Conservation (phyloP, 2,113 vertebrate genomes). For the Pholis gunnellus region DNA sequence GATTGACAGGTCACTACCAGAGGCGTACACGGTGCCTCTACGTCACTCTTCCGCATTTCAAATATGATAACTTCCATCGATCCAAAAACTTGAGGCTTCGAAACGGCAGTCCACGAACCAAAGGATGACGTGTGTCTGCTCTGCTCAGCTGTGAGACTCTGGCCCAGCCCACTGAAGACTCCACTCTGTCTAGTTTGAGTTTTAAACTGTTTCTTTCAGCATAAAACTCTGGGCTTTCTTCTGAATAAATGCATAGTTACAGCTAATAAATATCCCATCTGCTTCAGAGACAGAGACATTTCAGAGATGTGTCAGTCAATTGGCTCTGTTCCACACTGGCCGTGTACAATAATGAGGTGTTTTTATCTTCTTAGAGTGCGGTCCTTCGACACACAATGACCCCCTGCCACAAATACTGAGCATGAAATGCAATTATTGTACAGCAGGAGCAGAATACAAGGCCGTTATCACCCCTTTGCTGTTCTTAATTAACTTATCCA, state of each 20-base stretch:
- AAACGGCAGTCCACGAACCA: not conserved
- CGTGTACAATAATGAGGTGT: slow-evolving; percentile 41
- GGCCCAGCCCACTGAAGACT: not conserved
- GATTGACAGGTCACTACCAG: too few species aligned
- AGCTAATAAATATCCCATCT: slow-evolving; percentile 7
- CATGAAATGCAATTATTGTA: slow-evolving; percentile 70
- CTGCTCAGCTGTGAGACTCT: too few species aligned
- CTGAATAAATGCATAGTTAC: not conserved
- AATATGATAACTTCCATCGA: not conserved
- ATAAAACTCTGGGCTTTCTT: not conserved
- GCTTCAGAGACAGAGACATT: slow-evolving; percentile 6
- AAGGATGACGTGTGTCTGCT: not conserved
- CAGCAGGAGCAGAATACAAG: slow-evolving; percentile 60
- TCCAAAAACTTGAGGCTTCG: not conserved
- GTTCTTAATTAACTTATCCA: slow-evolving; percentile 78
- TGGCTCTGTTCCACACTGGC: slow-evolving; percentile 27
- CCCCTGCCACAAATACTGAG: slow-evolving; percentile 56
- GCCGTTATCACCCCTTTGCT: slow-evolving; percentile 60
- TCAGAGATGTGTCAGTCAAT: slow-evolving; percentile 24
- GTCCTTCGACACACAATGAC: slow-evolving; percentile 53
- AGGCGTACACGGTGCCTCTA: too few species aligned
- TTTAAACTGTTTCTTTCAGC: not conserved
- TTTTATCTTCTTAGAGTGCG: slow-evolving; percentile 51
- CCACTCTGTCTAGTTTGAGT: not conserved
- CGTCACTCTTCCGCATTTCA: too few species aligned